Percentiles rank a stretch among this genome's conserved stretches.
Conservation (phyloP, 2,113 vertebrate species). For the Alexandromys fortis region DNA sequence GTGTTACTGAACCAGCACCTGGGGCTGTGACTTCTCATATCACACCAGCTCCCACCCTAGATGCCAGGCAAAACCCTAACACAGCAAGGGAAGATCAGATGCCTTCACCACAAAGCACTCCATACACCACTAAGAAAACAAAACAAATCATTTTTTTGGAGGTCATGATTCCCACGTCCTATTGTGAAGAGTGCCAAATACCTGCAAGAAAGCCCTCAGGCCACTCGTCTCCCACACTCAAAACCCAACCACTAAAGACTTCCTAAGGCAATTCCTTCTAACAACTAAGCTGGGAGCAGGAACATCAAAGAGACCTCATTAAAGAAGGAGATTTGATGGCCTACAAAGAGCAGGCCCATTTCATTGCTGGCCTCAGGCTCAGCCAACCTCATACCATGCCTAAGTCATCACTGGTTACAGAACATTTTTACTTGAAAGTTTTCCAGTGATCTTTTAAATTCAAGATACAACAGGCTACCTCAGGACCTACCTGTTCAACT, state of each 20-base stretch:
- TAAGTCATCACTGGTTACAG: not conserved
- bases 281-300: not conserved
- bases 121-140: not conserved
- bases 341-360: not conserved
- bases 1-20: no score
- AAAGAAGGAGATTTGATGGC: not conserved
- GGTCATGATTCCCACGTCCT: not conserved
- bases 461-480: not conserved
- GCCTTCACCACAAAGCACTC: not conserved
- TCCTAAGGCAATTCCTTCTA: not conserved
- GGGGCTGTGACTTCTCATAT: not conserved
- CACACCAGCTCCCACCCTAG: not conserved
- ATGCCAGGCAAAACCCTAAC: not conserved
- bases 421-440: not conserved
- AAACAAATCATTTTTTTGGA: not conserved
- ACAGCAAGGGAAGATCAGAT: not conserved
- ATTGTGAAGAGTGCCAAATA: not conserved
- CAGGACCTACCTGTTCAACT: not conserved
- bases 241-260: not conserved
- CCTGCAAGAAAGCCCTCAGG: not conserved
- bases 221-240: not conserved
- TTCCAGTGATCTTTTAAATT: not conserved
- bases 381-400: not conserved
- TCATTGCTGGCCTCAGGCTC: not conserved
- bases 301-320: not conserved